Evolutionary conservation across 2,797 vertebrate species (phyloP).

Genomic region (Gila robusta): DNA sequence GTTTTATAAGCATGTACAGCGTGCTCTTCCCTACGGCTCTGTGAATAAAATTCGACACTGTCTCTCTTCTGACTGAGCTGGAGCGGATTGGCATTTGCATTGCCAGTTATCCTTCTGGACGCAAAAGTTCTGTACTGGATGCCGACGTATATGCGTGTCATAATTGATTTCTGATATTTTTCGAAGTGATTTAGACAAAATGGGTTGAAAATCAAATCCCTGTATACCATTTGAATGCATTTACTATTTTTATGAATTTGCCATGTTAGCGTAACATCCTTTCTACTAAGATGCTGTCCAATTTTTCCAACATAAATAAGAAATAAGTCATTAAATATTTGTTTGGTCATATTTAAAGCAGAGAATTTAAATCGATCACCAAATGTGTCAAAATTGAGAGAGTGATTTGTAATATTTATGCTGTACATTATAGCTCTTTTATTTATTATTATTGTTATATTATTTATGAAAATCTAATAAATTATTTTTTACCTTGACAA

Average conservation of each 20-base stretch:
- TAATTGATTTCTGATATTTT: neutral
- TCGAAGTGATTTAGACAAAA: neutral
- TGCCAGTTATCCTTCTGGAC: neutral
- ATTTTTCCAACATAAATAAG: neutral
- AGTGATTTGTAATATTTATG: neutral
- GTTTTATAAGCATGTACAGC: conserved; percentile 26
- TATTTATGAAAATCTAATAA: no score
- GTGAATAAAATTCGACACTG: conserved; percentile 43
- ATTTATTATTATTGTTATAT: neutral
- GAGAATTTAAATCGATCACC: neutral
- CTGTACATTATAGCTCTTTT: neutral
- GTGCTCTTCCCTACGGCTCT: conserved; percentile 35
- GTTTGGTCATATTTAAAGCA: conserved; percentile 11
- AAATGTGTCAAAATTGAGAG: neutral
- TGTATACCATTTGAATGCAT: neutral
- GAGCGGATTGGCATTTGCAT: conserved; percentile 35
- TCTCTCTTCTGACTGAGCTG: conserved; percentile 45
- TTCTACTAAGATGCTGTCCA: neutral
- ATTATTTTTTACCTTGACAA: neutral
- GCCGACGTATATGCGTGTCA: neutral
- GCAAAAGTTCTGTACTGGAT: neutral
- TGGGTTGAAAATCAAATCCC: neutral
- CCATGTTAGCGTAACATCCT: neutral
- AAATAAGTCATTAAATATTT: neutral
- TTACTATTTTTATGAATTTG: neutral